These are phyloP conservation scores for Zhuqinia jingwanae DNA, from an alignment of 2,888 invertebrate species.

Conservation along the genomic window DNA sequence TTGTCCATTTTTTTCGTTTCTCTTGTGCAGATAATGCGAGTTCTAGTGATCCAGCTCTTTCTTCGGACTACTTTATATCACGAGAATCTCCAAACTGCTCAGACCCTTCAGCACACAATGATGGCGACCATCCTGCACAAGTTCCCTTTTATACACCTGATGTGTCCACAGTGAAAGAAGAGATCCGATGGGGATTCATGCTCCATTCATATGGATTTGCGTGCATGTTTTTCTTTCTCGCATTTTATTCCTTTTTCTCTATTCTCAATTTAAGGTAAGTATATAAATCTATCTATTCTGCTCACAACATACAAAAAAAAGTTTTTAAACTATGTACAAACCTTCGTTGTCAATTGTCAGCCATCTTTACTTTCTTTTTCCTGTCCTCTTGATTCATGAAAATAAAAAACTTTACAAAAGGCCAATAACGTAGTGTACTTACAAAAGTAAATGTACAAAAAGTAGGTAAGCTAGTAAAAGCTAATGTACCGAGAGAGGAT, in stretches of 20 bases:
- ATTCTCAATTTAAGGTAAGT: constrained; percentile 83
- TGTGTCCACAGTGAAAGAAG: constrained; percentile 81
- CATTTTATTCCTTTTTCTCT: constrained; percentile 83
- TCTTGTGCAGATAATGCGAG: constrained; percentile 51
- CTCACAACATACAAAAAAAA: too few relatives aligned
- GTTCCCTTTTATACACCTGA: constrained; percentile 63
- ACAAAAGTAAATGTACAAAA: too few relatives aligned
- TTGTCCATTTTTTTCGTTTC: constrained; percentile 17
- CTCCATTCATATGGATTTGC: constrained; percentile 84
- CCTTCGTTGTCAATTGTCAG: neutral
- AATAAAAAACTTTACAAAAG: neutral
- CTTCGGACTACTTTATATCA: constrained; percentile 60
- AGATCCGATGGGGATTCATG: constrained; percentile 83
- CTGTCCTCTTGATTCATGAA: neutral
- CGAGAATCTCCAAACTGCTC: constrained; percentile 66
- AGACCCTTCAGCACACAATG: constrained; percentile 50
- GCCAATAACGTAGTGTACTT: neutral
- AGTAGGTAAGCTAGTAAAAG: neutral
- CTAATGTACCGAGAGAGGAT: constrained; percentile 1
- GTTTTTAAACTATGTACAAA: constrained; percentile 1
- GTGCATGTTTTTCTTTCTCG: constrained; percentile 83
- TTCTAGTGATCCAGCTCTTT: constrained; percentile 41
- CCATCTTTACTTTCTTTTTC: neutral
- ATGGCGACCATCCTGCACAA: constrained; percentile 34
- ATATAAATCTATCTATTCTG: too few relatives aligned